These are phyloP conservation scores for Ischnus inquisitorius DNA, from an alignment of 2,888 invertebrate genomes.

Conservation along the genomic window DNA sequence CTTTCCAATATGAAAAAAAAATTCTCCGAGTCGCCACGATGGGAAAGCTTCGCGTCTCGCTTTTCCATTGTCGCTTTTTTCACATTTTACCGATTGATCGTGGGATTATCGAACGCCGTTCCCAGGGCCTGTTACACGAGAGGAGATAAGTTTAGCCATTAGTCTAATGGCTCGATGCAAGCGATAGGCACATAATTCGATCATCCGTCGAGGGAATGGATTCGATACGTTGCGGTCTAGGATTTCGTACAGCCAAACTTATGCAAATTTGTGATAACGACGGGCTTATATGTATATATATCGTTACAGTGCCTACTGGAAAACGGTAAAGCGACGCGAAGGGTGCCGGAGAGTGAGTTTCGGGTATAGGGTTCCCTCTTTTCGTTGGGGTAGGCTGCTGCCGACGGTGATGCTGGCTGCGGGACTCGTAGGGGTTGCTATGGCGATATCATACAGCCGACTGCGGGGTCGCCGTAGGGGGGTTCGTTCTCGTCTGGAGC, in stretches of 20 bases:
- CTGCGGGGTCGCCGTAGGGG: conserved; percentile 73
- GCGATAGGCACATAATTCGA: conserved; percentile 17
- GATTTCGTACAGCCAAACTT: conserved; percentile 29
- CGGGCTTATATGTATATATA: not conserved
- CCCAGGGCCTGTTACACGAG: not conserved
- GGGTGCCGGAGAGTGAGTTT: conserved; percentile 58
- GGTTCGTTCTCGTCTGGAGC: conserved; percentile 81
- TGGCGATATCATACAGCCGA: conserved; percentile 78
- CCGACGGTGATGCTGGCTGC: conserved; percentile 47
- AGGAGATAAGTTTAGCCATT: conserved; percentile 34
- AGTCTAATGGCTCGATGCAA: conserved; percentile 18
- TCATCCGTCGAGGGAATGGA: not conserved
- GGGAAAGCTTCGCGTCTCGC: not conserved
- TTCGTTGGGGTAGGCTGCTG: conserved; percentile 72
- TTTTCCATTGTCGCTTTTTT: not conserved
- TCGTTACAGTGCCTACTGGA: not conserved
- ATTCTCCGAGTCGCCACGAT: not conserved
- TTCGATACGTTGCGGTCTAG: not conserved
- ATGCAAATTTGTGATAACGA: conserved; percentile 46
- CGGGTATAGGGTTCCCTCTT: conserved; percentile 61
- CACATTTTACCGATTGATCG: conserved; percentile 16
- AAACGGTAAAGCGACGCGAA: conserved; percentile 7
- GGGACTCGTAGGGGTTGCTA: conserved; percentile 82
- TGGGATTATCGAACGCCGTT: conserved; percentile 35
- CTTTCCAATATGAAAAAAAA: not conserved